Evolutionary conservation across 2,888 invertebrate genomes (phyloP).

Genomic region (Terebella lapidaria): DNA sequence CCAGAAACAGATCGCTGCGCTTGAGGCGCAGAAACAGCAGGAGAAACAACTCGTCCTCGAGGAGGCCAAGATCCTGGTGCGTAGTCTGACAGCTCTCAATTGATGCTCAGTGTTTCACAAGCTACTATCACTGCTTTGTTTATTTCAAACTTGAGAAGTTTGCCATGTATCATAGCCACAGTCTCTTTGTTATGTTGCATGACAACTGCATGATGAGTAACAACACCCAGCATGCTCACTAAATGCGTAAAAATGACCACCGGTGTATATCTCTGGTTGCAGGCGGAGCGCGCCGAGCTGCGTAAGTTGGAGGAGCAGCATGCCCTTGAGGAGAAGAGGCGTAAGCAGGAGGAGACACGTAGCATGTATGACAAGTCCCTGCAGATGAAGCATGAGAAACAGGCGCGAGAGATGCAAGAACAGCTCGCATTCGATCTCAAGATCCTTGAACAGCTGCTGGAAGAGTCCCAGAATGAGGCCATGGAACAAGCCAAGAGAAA

Average conservation of each 20-base stretch:
- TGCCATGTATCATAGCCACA: no score
- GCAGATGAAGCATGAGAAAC: constrained; percentile 45
- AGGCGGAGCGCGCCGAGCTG: constrained; percentile 27
- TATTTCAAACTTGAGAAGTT: no score
- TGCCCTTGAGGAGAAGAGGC: constrained; percentile 41
- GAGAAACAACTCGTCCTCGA: constrained; percentile 43
- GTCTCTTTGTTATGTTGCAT: no score
- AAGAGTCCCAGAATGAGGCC: constrained; percentile 48
- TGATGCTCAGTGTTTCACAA: not conserved
- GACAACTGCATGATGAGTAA: no score
- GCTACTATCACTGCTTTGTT: no score
- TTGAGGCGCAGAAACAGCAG: constrained; percentile 44
- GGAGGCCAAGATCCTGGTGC: constrained; percentile 46
- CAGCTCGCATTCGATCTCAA: constrained; percentile 52
- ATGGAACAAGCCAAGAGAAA: constrained; percentile 47
- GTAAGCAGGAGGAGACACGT: constrained; percentile 41
- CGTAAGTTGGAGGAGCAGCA: constrained; percentile 46
- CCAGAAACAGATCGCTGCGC: constrained; percentile 47
- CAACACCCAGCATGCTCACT: no score
- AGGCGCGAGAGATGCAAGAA: constrained; percentile 48
- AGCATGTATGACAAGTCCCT: constrained; percentile 42
- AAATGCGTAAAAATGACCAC: no score
- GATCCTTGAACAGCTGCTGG: constrained; percentile 48
- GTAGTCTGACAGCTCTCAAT: not conserved
- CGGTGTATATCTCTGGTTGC: no score